Percentiles rank a stretch among this genome's conserved stretches.
phyloP scores from a whole-genome alignment of 2,113 vertebrate genomes.

The Nematolebias whitei region DNA sequence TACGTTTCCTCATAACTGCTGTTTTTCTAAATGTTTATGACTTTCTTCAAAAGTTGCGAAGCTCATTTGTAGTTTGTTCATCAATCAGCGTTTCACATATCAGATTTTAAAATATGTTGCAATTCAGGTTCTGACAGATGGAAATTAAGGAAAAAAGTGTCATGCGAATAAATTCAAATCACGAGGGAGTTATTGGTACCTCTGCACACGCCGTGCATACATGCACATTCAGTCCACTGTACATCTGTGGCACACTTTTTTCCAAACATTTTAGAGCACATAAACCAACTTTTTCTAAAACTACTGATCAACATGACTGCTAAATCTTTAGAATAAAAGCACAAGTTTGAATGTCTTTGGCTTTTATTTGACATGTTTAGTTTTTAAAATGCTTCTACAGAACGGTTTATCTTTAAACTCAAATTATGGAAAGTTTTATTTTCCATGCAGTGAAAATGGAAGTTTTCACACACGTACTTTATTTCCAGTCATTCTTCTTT shows the following conservation, averaged over 20 bases:
- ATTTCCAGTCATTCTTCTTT: slow-evolving; percentile 16
- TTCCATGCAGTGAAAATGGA: slow-evolving; percentile 37
- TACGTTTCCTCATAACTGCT: too few species aligned
- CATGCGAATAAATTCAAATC: slow-evolving; percentile 11
- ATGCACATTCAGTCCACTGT: too few species aligned
- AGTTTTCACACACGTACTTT: slow-evolving; percentile 27
- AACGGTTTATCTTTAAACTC: too few species aligned
- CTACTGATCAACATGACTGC: too few species aligned
- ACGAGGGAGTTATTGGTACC: background rate
- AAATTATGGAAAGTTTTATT: background rate
- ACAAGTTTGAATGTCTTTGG: background rate
- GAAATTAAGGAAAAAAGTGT: slow-evolving; percentile 17
- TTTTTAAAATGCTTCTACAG: too few species aligned
- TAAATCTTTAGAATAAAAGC: too few species aligned
- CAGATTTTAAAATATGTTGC: slow-evolving; percentile 51
- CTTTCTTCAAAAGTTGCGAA: too few species aligned
- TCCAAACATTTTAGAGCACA: too few species aligned
- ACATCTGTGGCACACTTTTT: too few species aligned
- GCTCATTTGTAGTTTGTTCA: background rate
- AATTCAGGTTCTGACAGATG: slow-evolving; percentile 46
- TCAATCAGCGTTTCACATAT: slow-evolving; percentile 46
- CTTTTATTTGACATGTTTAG: too few species aligned
- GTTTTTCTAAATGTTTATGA: too few species aligned
- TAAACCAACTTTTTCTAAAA: too few species aligned
- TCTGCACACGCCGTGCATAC: background rate